Base-by-base conservation (phyloP, 2,888 invertebrate species). In the Lamellibrachia satsuma region DNA sequence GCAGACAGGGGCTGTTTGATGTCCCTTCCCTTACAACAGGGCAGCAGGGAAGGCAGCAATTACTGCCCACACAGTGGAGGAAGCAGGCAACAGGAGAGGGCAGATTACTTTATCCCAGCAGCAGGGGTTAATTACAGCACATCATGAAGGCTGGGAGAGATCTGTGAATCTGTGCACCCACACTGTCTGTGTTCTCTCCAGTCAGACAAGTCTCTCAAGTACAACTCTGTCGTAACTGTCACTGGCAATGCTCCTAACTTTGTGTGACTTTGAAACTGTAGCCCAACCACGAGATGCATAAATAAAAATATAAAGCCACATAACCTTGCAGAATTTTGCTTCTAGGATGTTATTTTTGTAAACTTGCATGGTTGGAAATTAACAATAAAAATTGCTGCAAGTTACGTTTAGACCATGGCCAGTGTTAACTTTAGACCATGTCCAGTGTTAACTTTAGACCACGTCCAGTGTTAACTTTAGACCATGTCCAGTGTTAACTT, bases 31-130 rank as follows among this genome's bases (percentile, higher is more conserved):
- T 75, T 75, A 75, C 75, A 75, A 75, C 75, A 4, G 60, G n/a
- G 75, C 75, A 75, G 75, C 75, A 75, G 75, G 75, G 22, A 75
- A n/a, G 75, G 75, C 75, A 75, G 75, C 75, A 75, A 75, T 75
- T 75, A 75, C 75, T 75, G 22, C 75, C 75, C 75, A 22, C 15
- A 75, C 15, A 39, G 39, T 39, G 39, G 39, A 39, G 39, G 39
- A 1, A 39, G 39, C 39, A 75, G 75, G 75, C 75, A 75, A 75
- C 75, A 75, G 75, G 75, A 75, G 75, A 75, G 15, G 75, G 75
- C 75, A 75, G 75, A 75, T 75, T 75, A 75, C n/a, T 75, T 75
- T 75, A 22, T n/a, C 75, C 75, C 75, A 6, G n/a, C 75, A 75
- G 75, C 75, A 75, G 75, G 75, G 75, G 75, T 75, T 75, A 75